Base-by-base conservation (phyloP, 2,888 invertebrate species). In the Mimumesa dahlbomi region DNA sequence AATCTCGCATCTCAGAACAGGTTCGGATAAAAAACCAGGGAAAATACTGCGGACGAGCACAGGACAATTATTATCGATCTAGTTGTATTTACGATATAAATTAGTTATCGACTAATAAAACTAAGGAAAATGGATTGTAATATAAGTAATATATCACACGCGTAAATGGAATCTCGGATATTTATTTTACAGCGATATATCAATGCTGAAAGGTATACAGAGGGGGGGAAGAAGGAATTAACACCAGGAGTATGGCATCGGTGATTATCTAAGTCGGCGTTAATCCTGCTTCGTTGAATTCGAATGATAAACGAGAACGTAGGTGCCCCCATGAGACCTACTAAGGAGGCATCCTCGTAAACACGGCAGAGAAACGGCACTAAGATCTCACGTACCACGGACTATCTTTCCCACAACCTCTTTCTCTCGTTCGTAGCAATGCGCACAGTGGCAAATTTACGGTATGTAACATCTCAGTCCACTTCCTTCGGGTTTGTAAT, bases 321-420 rank as follows among this genome's bases (percentile, higher is more conserved):
- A 65, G 74, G 72, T 79, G 75, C 74, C 70, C 72, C 64, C 61
- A 46, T 54, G 71, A 62, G 69, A 64, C 59, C 63, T 54, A 57
- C 63, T 42, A 49, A 75, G 50, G 50, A 58, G 50, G 45, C 62
- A 71, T 67, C 63, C 73, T 68, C 72, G 59, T 76, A 70, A 76
- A 68, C 54, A 68, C 56, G 45, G 43, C 19, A 43, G 49, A 56
- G 56, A 50, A 71, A 62, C 65, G 48, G 52, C 62, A 67, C 62
- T 50, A 57, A 61, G 75, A 75, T 65, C 67, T 75, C 75, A 50
- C 72, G 63, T 64, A 75, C 52, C 50, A 56, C 66, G 49, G 72
- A 74, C 76, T 84, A 86, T 83, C 85, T 88, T 77, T 88, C 87
- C 87, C 88, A 88, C 87, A 87, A 87, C 85, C 87, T 84, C 85